These are phyloP conservation scores for Poecilobothrus nobilitatus DNA, from an alignment of 2,888 invertebrate species.

Conservation along the genomic window DNA sequence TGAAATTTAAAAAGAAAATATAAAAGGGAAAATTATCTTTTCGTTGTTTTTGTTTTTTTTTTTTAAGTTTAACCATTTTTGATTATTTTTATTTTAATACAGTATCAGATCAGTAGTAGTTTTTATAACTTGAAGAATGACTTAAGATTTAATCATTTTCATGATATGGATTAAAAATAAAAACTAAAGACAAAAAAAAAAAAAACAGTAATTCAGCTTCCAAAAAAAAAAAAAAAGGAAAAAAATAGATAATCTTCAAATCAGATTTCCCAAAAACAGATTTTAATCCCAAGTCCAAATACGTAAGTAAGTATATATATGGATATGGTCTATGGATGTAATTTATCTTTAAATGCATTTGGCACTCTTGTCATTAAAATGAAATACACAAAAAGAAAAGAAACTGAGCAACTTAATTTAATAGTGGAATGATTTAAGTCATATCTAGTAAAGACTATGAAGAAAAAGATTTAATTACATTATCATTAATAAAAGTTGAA, in stretches of 20 bases:
- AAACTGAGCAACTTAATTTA: background rate
- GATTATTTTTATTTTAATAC: too few relatives aligned
- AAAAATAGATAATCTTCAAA: background rate
- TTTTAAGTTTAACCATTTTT: too few relatives aligned
- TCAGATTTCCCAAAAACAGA: background rate
- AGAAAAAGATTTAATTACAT: conserved; percentile 1
- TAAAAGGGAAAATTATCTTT: background rate
- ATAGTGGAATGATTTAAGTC: background rate
- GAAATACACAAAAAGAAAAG: too few relatives aligned
- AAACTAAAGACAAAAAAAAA: too few relatives aligned
- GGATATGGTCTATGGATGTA: too few relatives aligned
- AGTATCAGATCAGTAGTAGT: background rate
- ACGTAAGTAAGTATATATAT: too few relatives aligned
- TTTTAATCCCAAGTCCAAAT: background rate
- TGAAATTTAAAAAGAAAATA: background rate
- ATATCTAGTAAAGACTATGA: too few relatives aligned
- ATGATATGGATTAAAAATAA: background rate
- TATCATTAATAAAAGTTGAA: background rate
- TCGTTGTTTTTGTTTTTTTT: too few relatives aligned
- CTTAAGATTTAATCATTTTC: background rate
- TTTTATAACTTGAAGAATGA: background rate
- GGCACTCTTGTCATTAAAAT: too few relatives aligned
- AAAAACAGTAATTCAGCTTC: background rate
- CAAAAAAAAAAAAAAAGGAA: background rate
- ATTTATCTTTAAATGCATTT: too few relatives aligned